A percentile compares a stretch with the other conserved stretches of the same genome.
Evolutionary conservation across 2,888 invertebrate genomes (phyloP).

Genomic region (Eupithecia dodoneata): DNA sequence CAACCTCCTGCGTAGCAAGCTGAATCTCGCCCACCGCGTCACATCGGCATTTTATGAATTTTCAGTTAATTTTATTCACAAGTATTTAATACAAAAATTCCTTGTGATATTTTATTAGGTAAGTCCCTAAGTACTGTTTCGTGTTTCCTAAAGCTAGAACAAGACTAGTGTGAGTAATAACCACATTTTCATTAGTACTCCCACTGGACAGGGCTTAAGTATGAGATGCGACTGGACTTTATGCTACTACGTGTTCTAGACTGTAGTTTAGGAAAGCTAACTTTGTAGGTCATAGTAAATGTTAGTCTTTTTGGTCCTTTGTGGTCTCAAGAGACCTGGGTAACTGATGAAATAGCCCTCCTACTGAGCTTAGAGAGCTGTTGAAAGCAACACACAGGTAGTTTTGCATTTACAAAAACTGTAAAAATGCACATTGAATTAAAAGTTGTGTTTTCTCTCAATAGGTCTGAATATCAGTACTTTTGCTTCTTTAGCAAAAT

Average conservation of each 20-base stretch:
- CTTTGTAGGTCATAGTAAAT: not conserved
- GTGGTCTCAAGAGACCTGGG: not conserved
- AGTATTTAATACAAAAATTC: not conserved
- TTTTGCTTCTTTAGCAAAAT: too few relatives aligned
- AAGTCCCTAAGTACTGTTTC: not conserved
- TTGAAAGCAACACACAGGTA: not conserved
- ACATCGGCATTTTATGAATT: too few relatives aligned
- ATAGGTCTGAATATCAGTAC: too few relatives aligned
- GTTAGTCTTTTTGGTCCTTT: not conserved
- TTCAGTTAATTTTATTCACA: not conserved
- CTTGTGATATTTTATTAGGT: not conserved
- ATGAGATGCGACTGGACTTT: constrained; percentile 23
- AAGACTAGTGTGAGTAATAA: constrained; percentile 11
- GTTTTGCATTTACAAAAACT: not conserved
- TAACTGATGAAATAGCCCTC: not conserved
- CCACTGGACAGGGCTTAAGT: constrained; percentile 16
- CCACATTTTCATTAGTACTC: constrained; percentile 25
- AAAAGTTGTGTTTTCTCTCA: too few relatives aligned
- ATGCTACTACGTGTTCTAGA: constrained; percentile 15
- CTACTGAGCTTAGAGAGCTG: not conserved
- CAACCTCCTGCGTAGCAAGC: too few relatives aligned
- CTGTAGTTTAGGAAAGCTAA: not conserved
- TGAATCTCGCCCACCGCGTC: too few relatives aligned
- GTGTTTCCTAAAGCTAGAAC: constrained; percentile 9
- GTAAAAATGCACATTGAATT: not conserved